Percentiles rank a stretch among this genome's conserved stretches.
Evolutionary conservation across 1,140 invertebrate species (phyloP).

Genomic region (Cydia strobilella): DNA sequence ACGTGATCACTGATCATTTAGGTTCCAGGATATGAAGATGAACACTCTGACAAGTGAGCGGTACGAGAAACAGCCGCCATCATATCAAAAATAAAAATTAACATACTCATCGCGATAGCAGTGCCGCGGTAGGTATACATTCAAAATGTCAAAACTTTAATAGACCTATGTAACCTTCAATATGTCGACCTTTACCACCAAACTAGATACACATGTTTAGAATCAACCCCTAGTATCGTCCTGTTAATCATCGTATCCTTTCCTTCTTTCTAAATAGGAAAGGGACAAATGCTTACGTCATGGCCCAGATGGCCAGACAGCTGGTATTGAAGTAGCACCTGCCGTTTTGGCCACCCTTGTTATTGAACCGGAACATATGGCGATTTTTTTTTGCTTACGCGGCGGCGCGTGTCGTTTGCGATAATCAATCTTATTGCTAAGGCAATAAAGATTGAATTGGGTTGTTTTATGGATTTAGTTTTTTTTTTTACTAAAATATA

Average conservation of each 20-base stretch:
- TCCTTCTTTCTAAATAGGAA: neutral
- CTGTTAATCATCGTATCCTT: neutral
- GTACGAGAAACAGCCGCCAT: no score
- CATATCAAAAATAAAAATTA: no score
- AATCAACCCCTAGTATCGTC: neutral
- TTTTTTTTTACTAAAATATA: neutral
- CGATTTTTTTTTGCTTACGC: slow-evolving; percentile 22
- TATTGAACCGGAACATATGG: slow-evolving; percentile 19
- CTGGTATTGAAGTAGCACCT: slow-evolving; percentile 4
- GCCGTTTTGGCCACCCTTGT: slow-evolving; percentile 9
- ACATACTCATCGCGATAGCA: no score
- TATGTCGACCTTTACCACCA: neutral
- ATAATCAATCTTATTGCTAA: neutral
- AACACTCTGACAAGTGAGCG: no score
- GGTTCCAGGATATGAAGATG: no score
- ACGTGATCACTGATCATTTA: no score
- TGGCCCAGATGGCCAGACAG: neutral
- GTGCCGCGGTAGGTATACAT: no score
- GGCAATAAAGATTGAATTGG: neutral
- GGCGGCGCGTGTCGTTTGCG: neutral
- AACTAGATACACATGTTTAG: neutral
- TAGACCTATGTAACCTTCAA: neutral
- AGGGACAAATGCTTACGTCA: slow-evolving; percentile 20
- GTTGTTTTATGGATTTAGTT: neutral
- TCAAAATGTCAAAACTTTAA: neutral